Evolutionary conservation across 2,888 invertebrate genomes (phyloP).

Genomic region (Drosophila recens): DNA sequence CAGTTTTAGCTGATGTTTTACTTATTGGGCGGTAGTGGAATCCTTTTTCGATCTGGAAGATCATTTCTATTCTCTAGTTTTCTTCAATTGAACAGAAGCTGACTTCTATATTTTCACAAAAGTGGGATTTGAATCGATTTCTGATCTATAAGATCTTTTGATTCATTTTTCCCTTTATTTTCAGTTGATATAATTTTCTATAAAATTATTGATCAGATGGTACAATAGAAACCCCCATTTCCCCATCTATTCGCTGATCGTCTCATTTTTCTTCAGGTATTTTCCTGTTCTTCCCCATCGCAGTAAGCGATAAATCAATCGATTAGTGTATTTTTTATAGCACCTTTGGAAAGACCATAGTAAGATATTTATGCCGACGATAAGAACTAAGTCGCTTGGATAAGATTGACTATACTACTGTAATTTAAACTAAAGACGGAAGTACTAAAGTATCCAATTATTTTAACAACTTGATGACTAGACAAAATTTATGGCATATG

Average conservation of each 20-base stretch:
- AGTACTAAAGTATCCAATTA: neutral
- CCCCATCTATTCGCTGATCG: neutral
- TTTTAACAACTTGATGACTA: neutral
- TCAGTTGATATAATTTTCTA: too few relatives aligned
- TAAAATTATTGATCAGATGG: neutral
- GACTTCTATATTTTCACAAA: too few relatives aligned
- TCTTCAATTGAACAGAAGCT: neutral
- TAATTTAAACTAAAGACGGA: neutral
- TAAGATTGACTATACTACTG: neutral
- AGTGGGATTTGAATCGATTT: too few relatives aligned
- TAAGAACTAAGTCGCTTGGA: conserved; percentile 6
- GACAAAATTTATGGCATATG: too few relatives aligned
- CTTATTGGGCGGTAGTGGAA: neutral
- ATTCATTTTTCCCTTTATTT: too few relatives aligned
- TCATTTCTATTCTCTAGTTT: neutral
- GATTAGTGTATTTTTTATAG: neutral
- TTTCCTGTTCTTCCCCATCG: neutral
- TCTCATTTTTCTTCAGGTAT: neutral
- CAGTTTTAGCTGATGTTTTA: neutral
- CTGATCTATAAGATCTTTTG: too few relatives aligned
- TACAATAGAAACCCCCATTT: neutral
- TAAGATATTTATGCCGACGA: conserved; percentile 2
- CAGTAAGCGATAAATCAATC: neutral
- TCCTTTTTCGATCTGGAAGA: neutral
- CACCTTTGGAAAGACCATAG: neutral